Percentiles rank a stretch among this genome's conserved stretches.
These are phyloP conservation scores for Vanessa atalanta DNA, from an alignment of 1,140 invertebrate species.

Conservation along the genomic window DNA sequence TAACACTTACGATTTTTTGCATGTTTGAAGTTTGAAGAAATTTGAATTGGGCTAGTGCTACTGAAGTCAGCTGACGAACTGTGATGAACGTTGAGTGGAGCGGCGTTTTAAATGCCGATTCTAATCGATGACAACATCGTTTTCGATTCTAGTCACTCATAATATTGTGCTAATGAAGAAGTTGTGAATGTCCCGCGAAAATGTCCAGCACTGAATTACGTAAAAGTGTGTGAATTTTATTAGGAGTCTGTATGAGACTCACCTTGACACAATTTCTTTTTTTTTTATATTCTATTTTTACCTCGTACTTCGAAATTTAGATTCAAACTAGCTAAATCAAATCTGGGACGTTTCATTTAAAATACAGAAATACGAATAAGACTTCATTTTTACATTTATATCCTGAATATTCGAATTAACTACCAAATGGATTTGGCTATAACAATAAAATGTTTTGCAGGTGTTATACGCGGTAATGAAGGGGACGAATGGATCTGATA, in stretches of 20 bases:
- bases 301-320: background rate
- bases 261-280: constrained; percentile 37
- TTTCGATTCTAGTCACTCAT: constrained; percentile 40
- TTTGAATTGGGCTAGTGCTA: constrained; percentile 42
- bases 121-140: constrained; percentile 65
- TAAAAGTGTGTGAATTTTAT: constrained; percentile 36
- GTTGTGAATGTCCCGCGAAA: constrained; percentile 48
- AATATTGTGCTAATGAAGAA: constrained; percentile 69
- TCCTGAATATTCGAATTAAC: too few species aligned
- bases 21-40: constrained; percentile 50
- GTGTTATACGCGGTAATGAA: constrained; percentile 77
- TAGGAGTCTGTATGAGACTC: constrained; percentile 34
- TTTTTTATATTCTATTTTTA: constrained; percentile 7
- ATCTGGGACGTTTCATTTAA: too few species aligned
- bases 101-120: constrained; percentile 62
- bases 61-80: constrained; percentile 55
- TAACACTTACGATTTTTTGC: constrained; percentile 69
- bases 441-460: constrained; percentile 41
- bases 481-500: constrained; percentile 70
- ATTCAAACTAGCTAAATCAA: too few species aligned
- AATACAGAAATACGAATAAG: too few species aligned
- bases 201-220: constrained; percentile 31
- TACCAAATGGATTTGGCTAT: too few species aligned
- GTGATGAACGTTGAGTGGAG: constrained; percentile 40
- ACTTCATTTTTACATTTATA: too few species aligned